These are phyloP conservation scores for Amazona vittata DNA, from an alignment of 2,113 vertebrate species.

Conservation along the genomic window DNA sequence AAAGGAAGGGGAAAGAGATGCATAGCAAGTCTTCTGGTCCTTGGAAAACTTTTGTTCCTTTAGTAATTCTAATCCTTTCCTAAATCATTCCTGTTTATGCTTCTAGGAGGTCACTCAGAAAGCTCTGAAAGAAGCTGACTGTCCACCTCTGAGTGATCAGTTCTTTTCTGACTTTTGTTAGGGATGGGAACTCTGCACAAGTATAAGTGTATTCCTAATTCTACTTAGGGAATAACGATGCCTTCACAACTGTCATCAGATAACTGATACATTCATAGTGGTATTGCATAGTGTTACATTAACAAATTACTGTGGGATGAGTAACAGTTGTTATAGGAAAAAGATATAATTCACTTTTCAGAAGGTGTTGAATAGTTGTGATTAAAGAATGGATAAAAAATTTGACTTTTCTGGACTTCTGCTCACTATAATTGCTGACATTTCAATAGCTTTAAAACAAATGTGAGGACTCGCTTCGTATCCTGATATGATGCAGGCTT, in stretches of 20 bases:
- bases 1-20: not conserved
- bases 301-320: not conserved
- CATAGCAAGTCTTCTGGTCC: not conserved
- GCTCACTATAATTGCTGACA: not conserved
- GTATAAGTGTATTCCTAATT: not conserved
- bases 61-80: not conserved
- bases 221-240: not conserved
- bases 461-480: not conserved
- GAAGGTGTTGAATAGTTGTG: constrained; percentile 20
- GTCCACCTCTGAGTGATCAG: not conserved
- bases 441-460: constrained; percentile 6
- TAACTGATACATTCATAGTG: not conserved
- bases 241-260: not conserved
- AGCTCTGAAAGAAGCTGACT: not conserved
- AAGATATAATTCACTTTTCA: constrained; percentile 1
- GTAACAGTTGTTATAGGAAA: not conserved
- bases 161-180: not conserved
- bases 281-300: not conserved
- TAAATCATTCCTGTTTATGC: not conserved
- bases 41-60: not conserved
- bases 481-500: not conserved
- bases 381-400: not conserved
- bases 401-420: not conserved
- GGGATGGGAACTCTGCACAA: not conserved
- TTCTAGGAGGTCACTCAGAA: not conserved